Evolutionary conservation across 2,888 invertebrate species (phyloP).

Genomic region (Dorcus hopei): DNA sequence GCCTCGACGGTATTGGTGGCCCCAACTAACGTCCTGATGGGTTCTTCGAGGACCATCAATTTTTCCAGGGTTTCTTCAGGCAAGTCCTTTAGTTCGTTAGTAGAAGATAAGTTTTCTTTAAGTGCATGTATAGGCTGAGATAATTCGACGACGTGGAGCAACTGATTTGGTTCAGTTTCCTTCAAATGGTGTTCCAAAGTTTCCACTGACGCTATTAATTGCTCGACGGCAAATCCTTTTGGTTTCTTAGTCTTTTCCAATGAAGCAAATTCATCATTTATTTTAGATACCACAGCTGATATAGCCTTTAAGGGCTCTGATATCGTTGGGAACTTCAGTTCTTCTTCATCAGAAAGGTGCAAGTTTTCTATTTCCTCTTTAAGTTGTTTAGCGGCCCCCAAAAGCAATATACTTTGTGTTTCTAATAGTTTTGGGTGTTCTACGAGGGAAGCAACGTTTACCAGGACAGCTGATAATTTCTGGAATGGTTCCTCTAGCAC

Average conservation of each 20-base stretch:
- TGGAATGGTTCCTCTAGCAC: conserved; percentile 5
- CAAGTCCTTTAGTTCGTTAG: conserved; percentile 5
- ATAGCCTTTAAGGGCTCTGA: conserved; percentile 12
- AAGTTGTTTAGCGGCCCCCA: conserved; percentile 1
- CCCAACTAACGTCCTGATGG: conserved; percentile 4
- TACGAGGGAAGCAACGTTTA: no score
- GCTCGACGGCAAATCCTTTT: no score
- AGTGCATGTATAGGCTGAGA: conserved; percentile 14
- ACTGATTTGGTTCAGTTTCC: no score
- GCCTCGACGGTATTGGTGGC: neutral
- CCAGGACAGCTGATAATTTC: conserved; percentile 4
- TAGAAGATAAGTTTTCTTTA: conserved; percentile 13
- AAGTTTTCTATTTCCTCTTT: conserved; percentile 1
- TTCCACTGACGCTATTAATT: no score
- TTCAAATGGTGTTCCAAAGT: no score
- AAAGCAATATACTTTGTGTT: no score
- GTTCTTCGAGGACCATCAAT: conserved; percentile 10
- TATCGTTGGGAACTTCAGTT: neutral
- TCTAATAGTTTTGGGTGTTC: no score
- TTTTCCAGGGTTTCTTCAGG: conserved; percentile 1
- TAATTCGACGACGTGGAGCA: neutral
- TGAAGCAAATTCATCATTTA: conserved; percentile 20
- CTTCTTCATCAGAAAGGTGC: neutral
- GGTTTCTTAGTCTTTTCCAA: no score
- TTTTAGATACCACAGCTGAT: conserved; percentile 7